Percentiles rank a stretch among this genome's conserved stretches.
These are phyloP conservation scores for Asbolus verrucosus DNA, from an alignment of 1,140 invertebrate genomes.

Conservation along the genomic window DNA sequence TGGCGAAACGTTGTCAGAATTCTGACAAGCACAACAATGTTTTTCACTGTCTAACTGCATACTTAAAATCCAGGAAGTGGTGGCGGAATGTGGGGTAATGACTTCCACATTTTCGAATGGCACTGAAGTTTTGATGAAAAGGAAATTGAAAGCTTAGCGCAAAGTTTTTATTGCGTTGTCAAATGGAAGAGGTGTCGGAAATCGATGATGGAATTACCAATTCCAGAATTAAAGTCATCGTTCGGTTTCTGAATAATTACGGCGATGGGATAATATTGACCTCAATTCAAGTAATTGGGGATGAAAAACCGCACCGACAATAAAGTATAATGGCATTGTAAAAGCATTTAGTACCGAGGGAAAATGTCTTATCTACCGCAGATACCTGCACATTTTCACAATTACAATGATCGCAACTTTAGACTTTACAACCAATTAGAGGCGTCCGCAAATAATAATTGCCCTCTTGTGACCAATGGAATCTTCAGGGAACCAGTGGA, in stretches of 20 bases:
- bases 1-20: no score
- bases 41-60: no score
- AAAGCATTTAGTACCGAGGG: slow-evolving; percentile 8
- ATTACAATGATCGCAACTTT: not conserved
- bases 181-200: slow-evolving; percentile 20
- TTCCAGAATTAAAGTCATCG: slow-evolving; percentile 15
- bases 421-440: slow-evolving; percentile 6
- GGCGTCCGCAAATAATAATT: slow-evolving; percentile 1
- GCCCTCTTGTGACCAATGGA: not conserved
- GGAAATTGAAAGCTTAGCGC: slow-evolving; percentile 28
- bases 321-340: slow-evolving; percentile 5
- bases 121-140: slow-evolving; percentile 19
- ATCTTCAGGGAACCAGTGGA: not conserved
- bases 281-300: slow-evolving; percentile 19
- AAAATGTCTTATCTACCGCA: not conserved
- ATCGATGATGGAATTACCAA: slow-evolving; percentile 30
- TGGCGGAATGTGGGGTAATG: no score
- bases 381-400: slow-evolving; percentile 12
- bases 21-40: no score
- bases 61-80: no score
- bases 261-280: not conserved
- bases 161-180: slow-evolving; percentile 24
- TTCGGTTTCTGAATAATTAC: slow-evolving; percentile 11
- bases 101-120: no score
- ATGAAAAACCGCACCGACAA: not conserved